These are phyloP conservation scores for rat (Rattus norvegicus) DNA, from an alignment of 2,113 vertebrate species.

Conservation along the genomic window GRCr8 NC_086022.1:130267001-130267500, in stretches of 20 bases:
- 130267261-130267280: neutral
- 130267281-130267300: neutral
- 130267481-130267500: neutral
- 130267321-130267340: neutral
- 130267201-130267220: conserved; percentile 29
- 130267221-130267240: neutral
- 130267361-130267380: neutral
- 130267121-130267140: conserved; percentile 36
- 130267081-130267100: conserved; percentile 37
- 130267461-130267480: neutral
- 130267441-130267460: neutral
- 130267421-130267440: neutral
- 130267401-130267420: neutral
- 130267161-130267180: neutral
- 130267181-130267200: conserved; percentile 54
- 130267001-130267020: neutral
- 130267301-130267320: conserved; percentile 6
- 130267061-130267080: neutral
- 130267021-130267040: neutral
- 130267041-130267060: conserved; percentile 10
- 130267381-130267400: neutral
- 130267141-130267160: conserved; percentile 31
- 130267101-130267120: conserved; percentile 16
- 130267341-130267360: neutral
- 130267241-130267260: neutral